phyloP scores from a whole-genome alignment of 2,888 invertebrate species.

The Carpatolechia fugitivella region DNA sequence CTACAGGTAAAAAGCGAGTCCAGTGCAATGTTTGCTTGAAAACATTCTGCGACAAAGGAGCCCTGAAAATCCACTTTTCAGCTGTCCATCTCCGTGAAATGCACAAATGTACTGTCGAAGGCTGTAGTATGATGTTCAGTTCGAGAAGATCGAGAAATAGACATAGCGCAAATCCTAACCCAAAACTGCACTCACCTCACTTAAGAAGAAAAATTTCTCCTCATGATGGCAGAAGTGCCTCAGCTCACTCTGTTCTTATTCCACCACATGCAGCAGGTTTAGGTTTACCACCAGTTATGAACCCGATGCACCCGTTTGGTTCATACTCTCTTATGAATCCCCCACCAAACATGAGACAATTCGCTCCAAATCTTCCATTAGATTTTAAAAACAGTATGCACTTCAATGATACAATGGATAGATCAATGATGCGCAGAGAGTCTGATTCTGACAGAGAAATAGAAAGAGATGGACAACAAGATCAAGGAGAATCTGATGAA shows the following conservation, averaged over 20 bases:
- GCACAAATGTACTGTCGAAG: slow-evolving; percentile 99
- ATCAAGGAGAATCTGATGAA: slow-evolving; percentile 83
- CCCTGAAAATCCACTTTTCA: slow-evolving; percentile 98
- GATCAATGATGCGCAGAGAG: slow-evolving; percentile 56
- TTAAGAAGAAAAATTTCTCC: slow-evolving; percentile 95
- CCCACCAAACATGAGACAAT: slow-evolving; percentile 82
- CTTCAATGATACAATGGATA: slow-evolving; percentile 52
- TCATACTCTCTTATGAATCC: slow-evolving; percentile 88
- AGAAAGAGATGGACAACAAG: slow-evolving; percentile 69
- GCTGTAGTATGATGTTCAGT: slow-evolving; percentile 99
- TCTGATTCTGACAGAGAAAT: slow-evolving; percentile 70
- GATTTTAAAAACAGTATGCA: slow-evolving; percentile 73
- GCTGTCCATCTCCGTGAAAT: slow-evolving; percentile 99
- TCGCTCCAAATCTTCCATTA: slow-evolving; percentile 63
- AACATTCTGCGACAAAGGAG: slow-evolving; percentile 99
- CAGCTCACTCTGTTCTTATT: slow-evolving; percentile 89
- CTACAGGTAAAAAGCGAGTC: slow-evolving; percentile 97
- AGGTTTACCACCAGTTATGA: slow-evolving; percentile 82
- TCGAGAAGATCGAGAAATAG: slow-evolving; percentile 96
- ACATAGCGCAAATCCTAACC: slow-evolving; percentile 99
- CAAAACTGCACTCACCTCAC: slow-evolving; percentile 97
- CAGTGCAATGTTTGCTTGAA: slow-evolving; percentile 99
- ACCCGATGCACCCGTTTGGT: slow-evolving; percentile 86
- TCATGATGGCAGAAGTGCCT: slow-evolving; percentile 94
- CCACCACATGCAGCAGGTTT: slow-evolving; percentile 84